These are phyloP conservation scores for Sphenodon punctatus DNA, from an alignment of 2,797 vertebrate species.

Conservation along the genomic window DNA sequence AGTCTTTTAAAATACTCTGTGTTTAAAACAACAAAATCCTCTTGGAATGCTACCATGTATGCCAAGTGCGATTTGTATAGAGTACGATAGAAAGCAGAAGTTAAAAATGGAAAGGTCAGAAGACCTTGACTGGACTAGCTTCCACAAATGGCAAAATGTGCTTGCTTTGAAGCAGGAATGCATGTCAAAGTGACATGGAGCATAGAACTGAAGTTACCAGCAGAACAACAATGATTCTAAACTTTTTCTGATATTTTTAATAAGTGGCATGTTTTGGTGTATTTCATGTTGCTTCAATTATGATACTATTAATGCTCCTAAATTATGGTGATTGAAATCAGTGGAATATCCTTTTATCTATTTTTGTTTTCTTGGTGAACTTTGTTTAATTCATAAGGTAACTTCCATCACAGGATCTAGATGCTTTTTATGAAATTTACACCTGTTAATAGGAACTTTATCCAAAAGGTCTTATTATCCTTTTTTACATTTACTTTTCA, in stretches of 20 bases:
- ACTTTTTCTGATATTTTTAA: not conserved
- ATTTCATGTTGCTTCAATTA: not conserved
- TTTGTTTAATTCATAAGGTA: too few species aligned
- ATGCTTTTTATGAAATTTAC: too few species aligned
- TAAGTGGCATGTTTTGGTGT: not conserved
- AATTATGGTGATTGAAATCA: not conserved
- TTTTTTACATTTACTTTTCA: too few species aligned
- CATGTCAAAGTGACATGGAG: not conserved
- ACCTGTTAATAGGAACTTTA: too few species aligned
- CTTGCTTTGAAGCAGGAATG: slow-evolving; percentile 17
- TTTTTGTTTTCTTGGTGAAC: slow-evolving; percentile 4
- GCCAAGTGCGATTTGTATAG: slow-evolving; percentile 63
- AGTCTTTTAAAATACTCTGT: not conserved
- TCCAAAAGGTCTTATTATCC: too few species aligned
- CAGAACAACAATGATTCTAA: not conserved
- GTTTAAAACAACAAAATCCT: slow-evolving; percentile 27
- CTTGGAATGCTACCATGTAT: slow-evolving; percentile 44
- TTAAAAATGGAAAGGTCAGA: slow-evolving; percentile 48
- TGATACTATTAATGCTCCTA: not conserved
- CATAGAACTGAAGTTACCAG: slow-evolving; percentile 11
- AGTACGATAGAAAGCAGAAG: slow-evolving; percentile 37
- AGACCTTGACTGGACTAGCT: slow-evolving; percentile 37
- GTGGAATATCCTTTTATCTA: not conserved
- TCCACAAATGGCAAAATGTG: slow-evolving; percentile 64
- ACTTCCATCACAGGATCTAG: too few species aligned